A percentile compares a stretch with the other conserved stretches of the same genome.
Evolutionary conservation across 2,113 vertebrate species (phyloP).

Genomic region (Ochotona curzoniae): DNA sequence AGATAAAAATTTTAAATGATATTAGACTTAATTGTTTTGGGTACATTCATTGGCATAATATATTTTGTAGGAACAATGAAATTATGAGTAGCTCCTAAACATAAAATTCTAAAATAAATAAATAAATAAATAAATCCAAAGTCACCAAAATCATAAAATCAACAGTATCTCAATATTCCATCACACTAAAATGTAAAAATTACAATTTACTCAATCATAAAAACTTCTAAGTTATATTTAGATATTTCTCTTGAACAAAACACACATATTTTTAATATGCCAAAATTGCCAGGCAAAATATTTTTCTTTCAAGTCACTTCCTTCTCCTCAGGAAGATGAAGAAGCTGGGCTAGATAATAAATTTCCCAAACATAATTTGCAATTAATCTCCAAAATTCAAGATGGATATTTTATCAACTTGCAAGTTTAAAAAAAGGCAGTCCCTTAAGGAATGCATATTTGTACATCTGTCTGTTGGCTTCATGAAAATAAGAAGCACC

Average conservation of each 20-base stretch:
- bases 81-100: conserved; percentile 52
- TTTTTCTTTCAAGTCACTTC: background rate
- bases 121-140: conserved; percentile 29
- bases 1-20: conserved; percentile 46
- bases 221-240: background rate
- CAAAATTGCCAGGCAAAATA: conserved; percentile 11
- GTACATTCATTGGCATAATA: background rate
- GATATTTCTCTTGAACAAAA: conserved; percentile 40
- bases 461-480: conserved; percentile 10
- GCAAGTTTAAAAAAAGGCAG: background rate
- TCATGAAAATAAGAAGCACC: conserved; percentile 18
- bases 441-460: background rate
- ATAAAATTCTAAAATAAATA: no score
- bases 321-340: background rate
- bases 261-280: background rate
- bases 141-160: conserved; percentile 42
- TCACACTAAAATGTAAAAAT: conserved; percentile 25
- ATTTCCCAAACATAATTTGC: conserved; percentile 21
- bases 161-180: conserved; percentile 15
- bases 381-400: background rate
- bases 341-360: background rate
- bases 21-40: conserved; percentile 30
- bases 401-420: conserved; percentile 3
- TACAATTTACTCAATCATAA: conserved; percentile 1
- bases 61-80: conserved; percentile 58